A percentile compares a stretch with the other conserved stretches of the same genome.
These are phyloP conservation scores for Caenorhabditis panamensis DNA, from an alignment of 2,888 invertebrate genomes.

Conservation along the genomic window DNA sequence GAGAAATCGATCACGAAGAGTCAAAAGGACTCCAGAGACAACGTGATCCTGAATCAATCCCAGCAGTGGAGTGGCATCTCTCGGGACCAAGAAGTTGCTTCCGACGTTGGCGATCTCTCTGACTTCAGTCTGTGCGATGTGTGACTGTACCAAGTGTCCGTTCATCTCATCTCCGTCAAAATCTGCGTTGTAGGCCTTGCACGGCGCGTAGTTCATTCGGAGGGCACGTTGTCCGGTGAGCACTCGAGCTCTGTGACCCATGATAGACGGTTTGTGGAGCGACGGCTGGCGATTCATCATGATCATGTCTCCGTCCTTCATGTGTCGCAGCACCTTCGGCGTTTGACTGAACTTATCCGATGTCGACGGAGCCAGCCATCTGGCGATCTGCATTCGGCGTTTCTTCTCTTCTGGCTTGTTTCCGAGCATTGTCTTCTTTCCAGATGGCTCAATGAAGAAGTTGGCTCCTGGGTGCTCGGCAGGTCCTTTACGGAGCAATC, in stretches of 20 bases:
- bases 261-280: conserved; percentile 96
- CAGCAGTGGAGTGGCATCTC: conserved; percentile 92
- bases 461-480: conserved; percentile 89
- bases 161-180: conserved; percentile 99
- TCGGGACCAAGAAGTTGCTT: conserved; percentile 94
- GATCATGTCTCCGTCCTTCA: conserved; percentile 92
- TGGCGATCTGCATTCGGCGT: conserved; percentile 44
- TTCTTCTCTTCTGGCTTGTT: conserved; percentile 56
- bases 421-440: conserved; percentile 61
- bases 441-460: conserved; percentile 58
- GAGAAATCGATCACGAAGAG: conserved; percentile 92
- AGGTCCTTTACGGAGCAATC: conserved; percentile 94
- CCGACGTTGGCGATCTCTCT: conserved; percentile 86
- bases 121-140: conserved; percentile 93
- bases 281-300: conserved; percentile 97
- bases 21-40: conserved; percentile 92
- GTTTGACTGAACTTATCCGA: conserved; percentile 37
- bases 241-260: conserved; percentile 93
- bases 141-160: conserved; percentile 96
- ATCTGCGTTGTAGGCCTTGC: conserved; percentile 99
- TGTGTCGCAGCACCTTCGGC: conserved; percentile 88
- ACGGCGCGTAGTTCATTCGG: conserved; percentile 96
- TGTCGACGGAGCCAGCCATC: too few species aligned
- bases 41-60: conserved; percentile 99
- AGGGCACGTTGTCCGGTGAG: conserved; percentile 94